Percentiles rank a stretch among this genome's conserved stretches.
phyloP scores from a whole-genome alignment of 1,140 invertebrate genomes.

The Drosophila takahashii region DNA sequence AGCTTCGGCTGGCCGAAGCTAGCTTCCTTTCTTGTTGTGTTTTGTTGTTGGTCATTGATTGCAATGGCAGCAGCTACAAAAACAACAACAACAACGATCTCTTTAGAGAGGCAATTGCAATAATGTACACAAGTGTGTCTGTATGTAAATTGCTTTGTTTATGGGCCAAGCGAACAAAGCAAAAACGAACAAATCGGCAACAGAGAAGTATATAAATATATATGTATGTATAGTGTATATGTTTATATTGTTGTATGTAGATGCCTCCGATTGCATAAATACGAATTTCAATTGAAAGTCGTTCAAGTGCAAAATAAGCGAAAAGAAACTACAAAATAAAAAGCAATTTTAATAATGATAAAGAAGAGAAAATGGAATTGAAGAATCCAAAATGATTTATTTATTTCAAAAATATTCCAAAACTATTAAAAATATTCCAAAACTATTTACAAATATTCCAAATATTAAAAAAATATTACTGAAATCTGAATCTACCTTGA shows the following conservation, averaged over 20 bases:
- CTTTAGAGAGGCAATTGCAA: conserved; percentile 46
- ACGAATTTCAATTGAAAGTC: conserved; percentile 76
- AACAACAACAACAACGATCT: conserved; percentile 38
- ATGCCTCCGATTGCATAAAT: conserved; percentile 68
- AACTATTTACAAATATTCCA: no score
- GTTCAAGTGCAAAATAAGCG: conserved; percentile 71
- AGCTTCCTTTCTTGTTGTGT: no score
- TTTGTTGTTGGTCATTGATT: conserved; percentile 55
- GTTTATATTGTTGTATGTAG: conserved; percentile 14
- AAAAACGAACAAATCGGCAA: conserved; percentile 34
- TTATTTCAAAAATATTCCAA: no score
- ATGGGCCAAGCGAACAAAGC: conserved; percentile 52
- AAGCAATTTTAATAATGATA: not conserved
- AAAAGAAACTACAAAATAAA: conserved; percentile 17
- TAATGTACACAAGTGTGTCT: conserved; percentile 18
- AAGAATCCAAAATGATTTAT: no score
- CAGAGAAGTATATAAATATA: conserved; percentile 13
- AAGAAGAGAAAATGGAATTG: not conserved
- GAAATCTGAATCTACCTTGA: no score
- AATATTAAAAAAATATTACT: no score
- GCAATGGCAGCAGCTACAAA: conserved; percentile 22
- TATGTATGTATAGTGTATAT: conserved; percentile 20
- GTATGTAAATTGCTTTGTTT: conserved; percentile 66
- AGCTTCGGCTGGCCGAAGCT: no score
- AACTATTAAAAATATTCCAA: no score